Evolutionary conservation across 2,888 invertebrate species (phyloP).

Genomic region (Conistra vaccinii): DNA sequence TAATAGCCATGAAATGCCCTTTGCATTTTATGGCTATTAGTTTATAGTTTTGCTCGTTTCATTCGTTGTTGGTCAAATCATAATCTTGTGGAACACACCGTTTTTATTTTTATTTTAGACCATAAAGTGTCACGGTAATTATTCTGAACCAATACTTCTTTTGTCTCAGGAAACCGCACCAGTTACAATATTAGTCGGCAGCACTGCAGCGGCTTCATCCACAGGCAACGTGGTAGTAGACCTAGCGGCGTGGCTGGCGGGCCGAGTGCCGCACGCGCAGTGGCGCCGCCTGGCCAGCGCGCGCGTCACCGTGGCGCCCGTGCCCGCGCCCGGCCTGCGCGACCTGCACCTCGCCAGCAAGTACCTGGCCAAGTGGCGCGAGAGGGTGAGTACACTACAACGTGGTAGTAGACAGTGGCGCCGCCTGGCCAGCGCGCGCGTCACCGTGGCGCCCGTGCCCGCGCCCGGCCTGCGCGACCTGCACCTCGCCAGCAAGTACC

Average conservation of each 20-base stretch:
- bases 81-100: no score
- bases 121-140: no score
- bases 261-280: conserved; percentile 81
- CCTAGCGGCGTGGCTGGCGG: conserved; percentile 89
- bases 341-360: conserved; percentile 84
- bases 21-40: no score
- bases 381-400: conserved; percentile 23
- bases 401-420: background rate
- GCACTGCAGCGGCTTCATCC: conserved; percentile 72
- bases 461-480: conserved; percentile 74
- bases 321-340: conserved; percentile 69
- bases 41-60: no score
- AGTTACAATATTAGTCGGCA: conserved; percentile 64
- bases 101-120: background rate
- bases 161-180: conserved; percentile 40
- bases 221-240: conserved; percentile 87
- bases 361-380: conserved; percentile 82
- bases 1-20: no score
- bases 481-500: conserved; percentile 85
- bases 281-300: conserved; percentile 81
- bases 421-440: no score
- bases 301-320: conserved; percentile 61
- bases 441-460: conserved; percentile 56
- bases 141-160: background rate
- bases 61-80: no score